Base-by-base conservation (phyloP, 2,797 vertebrate species). In the Cyprinodon diabolis region DNA sequence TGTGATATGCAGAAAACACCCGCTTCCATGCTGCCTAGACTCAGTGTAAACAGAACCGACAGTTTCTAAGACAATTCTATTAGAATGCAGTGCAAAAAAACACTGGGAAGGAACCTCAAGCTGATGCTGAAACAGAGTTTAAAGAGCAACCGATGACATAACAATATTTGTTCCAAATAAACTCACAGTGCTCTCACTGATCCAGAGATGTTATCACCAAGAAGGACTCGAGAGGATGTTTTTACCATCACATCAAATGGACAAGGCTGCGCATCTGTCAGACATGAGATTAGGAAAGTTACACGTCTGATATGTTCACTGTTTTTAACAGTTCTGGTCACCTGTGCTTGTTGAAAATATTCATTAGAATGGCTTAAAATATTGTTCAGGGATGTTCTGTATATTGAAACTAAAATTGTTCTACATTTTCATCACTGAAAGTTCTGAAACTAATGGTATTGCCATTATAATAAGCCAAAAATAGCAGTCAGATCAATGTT, bases 151-250 rank as follows among this genome's bases (percentile, higher is more conserved):
- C 9, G 14, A 8, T 10, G 3, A 55, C 21, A 55, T 23, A n/a
- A 51, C 1, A 6, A 49, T 62, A 48, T 15, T 19, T 7, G 23
- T 60, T 67, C 8, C 13, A 43, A n/a, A 0, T 37, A 3, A 70
- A 91, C 93, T 87, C 71, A 94, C 93, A 89, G 69, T 0, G 86
- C 89, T 79, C 81, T 88, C 37, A 93, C 91, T 58, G 89, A 86
- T 87, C 92, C 93, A 0, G 84, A 80, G 37, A 94, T 58, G 66
- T 89, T 79, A 1, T 86, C 73, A 71, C 86, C 86, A 19, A 62
- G 9, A 0, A 92, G 84, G 19, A 91, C 68, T 23, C 37, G 51
- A 0, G 81, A 52, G 1, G 79, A 69, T 0, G 80, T 92, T 79
- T 79, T 87, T 1, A 93, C 6, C 69, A 91, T 49, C 45, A 94